phyloP scores from a whole-genome alignment of 2,888 invertebrate species.

The Nomada goodeniana region DNA sequence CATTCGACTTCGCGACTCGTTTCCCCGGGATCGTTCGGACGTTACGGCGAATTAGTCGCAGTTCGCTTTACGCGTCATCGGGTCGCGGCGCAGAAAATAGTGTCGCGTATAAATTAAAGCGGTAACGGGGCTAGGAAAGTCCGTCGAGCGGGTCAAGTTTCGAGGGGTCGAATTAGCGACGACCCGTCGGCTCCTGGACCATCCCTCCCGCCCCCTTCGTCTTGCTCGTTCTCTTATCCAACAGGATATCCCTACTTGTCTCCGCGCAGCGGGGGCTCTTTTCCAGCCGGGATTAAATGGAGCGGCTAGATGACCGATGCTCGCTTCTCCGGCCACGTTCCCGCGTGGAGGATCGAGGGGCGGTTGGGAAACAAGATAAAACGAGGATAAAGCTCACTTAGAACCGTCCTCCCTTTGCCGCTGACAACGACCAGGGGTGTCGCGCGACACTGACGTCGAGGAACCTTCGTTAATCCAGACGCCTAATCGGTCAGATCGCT shows the following conservation, averaged over 20 bases:
- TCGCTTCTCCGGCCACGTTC: slow-evolving; percentile 64
- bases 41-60: slow-evolving; percentile 1
- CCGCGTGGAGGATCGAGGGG: slow-evolving; percentile 56
- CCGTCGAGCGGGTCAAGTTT: slow-evolving; percentile 73
- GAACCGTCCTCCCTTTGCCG: slow-evolving; percentile 41
- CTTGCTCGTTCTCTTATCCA: slow-evolving; percentile 75
- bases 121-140: slow-evolving; percentile 47
- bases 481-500: slow-evolving; percentile 71
- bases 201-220: slow-evolving; percentile 24
- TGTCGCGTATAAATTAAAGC: slow-evolving; percentile 46
- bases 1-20: slow-evolving; percentile 69
- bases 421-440: slow-evolving; percentile 48
- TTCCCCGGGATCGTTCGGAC: slow-evolving; percentile 8
- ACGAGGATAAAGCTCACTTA: slow-evolving; percentile 80
- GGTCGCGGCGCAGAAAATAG: slow-evolving; percentile 27
- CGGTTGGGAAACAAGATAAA: slow-evolving; percentile 82
- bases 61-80: neutral
- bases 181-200: slow-evolving; percentile 70
- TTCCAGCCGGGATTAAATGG: slow-evolving; percentile 83
- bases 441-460: slow-evolving; percentile 58
- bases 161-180: slow-evolving; percentile 81
- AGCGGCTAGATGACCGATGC: slow-evolving; percentile 84
- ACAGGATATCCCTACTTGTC: slow-evolving; percentile 79
- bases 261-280: slow-evolving; percentile 77
- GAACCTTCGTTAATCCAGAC: slow-evolving; percentile 73